Percentiles rank a stretch among this genome's conserved stretches.
These are phyloP conservation scores for Ispidina picta DNA, from an alignment of 2,797 vertebrate species.

Conservation along the genomic window DNA sequence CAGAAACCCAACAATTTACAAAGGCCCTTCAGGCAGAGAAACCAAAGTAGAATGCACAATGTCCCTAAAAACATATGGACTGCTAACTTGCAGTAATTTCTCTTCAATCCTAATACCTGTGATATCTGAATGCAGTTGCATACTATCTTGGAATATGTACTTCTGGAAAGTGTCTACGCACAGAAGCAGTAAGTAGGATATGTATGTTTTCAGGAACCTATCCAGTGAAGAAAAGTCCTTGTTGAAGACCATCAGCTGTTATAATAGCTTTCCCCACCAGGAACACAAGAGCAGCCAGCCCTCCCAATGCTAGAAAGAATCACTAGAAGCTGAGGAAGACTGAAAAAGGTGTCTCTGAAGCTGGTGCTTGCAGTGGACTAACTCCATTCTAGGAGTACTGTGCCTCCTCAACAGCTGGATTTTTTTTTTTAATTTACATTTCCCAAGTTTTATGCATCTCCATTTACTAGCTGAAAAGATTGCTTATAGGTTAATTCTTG, in stretches of 20 bases:
- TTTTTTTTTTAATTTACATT: too few relatives aligned
- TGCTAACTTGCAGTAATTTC: background rate
- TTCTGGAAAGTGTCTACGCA: background rate
- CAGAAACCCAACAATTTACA: background rate
- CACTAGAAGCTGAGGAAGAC: background rate
- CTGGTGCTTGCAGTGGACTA: background rate
- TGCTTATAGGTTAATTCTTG: slow-evolving; percentile 46
- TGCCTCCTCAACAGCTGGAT: background rate
- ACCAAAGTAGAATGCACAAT: background rate
- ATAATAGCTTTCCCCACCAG: background rate
- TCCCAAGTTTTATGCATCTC: background rate
- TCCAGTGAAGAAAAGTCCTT: too few relatives aligned
- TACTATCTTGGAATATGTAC: background rate
- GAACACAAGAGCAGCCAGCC: background rate
- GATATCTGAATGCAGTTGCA: background rate
- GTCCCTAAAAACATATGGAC: background rate
- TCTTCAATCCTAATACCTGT: background rate
- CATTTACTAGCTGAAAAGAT: slow-evolving; percentile 6
- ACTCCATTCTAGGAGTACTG: background rate
- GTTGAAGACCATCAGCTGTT: background rate
- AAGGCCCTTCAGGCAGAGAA: background rate
- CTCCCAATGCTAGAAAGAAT: background rate
- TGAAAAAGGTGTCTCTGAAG: background rate
- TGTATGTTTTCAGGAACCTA: background rate
- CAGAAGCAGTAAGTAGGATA: background rate